These are phyloP conservation scores for Argopecten irradians DNA, from an alignment of 1,140 invertebrate species.

Conservation along the genomic window DNA sequence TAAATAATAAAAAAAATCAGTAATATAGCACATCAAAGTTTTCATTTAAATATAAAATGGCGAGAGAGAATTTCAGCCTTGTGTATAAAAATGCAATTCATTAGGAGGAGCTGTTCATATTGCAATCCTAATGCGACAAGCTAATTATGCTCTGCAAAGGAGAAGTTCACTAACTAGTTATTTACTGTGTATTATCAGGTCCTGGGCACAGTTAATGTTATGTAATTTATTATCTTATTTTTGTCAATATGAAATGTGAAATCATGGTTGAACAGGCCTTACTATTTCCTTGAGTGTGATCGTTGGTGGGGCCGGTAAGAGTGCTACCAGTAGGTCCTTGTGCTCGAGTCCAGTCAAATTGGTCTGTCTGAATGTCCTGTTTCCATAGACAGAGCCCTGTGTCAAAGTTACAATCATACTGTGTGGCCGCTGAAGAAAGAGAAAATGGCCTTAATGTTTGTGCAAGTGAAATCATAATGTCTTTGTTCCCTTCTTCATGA, in stretches of 20 bases:
- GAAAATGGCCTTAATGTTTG: no score
- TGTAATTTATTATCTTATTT: not conserved
- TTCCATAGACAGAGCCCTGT: constrained; percentile 85
- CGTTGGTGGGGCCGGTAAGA: constrained; percentile 84
- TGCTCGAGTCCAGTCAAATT: constrained; percentile 85
- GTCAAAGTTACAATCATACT: constrained; percentile 73
- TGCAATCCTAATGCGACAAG: no score
- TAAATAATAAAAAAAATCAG: not conserved
- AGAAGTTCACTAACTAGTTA: not conserved
- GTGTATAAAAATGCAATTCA: no score
- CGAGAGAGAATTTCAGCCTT: not conserved
- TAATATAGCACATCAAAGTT: not conserved
- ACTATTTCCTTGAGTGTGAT: constrained; percentile 81
- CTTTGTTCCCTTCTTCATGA: no score
- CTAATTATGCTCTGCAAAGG: not conserved
- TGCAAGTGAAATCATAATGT: no score
- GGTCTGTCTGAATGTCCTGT: constrained; percentile 80
- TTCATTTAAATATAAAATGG: no score
- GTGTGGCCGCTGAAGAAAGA: constrained; percentile 58
- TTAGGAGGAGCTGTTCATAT: no score
- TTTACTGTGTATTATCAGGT: not conserved
- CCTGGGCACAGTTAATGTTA: no score
- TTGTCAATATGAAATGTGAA: not conserved
- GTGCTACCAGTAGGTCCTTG: constrained; percentile 83
- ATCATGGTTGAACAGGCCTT: constrained; percentile 16